Evolutionary conservation across 2,797 vertebrate genomes (phyloP).

Genomic region (Stomatorhinus walkeri): DNA sequence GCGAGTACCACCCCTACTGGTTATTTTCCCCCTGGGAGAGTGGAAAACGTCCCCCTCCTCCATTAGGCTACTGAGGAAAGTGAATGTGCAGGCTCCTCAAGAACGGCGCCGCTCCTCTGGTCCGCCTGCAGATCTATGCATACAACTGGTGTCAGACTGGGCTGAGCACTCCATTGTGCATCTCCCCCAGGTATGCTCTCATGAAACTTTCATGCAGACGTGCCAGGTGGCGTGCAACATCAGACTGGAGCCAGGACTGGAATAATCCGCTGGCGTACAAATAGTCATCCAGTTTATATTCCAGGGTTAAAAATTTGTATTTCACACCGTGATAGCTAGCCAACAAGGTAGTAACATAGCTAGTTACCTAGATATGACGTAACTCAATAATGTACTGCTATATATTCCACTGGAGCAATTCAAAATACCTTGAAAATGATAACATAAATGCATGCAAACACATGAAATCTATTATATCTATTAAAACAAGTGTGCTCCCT

Average conservation of each 20-base stretch:
- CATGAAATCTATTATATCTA: not conserved
- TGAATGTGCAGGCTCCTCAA: not conserved
- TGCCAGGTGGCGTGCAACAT: not conserved
- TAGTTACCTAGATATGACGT: not conserved
- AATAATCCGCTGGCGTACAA: not conserved
- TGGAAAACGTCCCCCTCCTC: not conserved
- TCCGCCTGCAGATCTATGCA: not conserved
- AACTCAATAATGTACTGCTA: not conserved
- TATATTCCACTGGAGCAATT: not conserved
- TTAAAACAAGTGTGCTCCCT: not conserved
- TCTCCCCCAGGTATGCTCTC: not conserved
- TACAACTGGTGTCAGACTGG: not conserved
- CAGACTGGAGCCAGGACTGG: not conserved
- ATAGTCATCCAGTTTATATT: not conserved
- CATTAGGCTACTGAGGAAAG: not conserved
- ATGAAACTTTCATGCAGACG: constrained; percentile 14
- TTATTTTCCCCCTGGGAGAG: not conserved
- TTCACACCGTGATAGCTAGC: not conserved
- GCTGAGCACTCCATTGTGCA: not conserved
- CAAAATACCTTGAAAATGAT: not conserved
- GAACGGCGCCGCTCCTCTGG: not conserved
- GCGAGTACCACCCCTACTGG: not conserved
- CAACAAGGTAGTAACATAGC: not conserved
- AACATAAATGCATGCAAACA: not conserved
- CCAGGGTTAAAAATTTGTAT: not conserved